These are phyloP conservation scores for Dendrophyllia cribrosa DNA, from an alignment of 64 coral and sea anemone species.

Conservation along the genomic window DNA sequence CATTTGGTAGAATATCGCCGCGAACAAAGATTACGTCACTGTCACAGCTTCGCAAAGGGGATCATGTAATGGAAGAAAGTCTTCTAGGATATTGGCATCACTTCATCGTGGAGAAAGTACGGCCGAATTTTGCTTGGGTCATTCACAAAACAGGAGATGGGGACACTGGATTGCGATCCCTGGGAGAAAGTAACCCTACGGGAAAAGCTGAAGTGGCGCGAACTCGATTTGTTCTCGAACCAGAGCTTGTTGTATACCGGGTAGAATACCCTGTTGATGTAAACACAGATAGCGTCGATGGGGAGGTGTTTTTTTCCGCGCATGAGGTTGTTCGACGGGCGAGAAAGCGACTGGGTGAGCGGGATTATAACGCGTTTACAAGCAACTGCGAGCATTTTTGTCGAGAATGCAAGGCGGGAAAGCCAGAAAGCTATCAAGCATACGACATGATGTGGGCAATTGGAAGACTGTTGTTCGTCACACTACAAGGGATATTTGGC, in stretches of 20 bases:
- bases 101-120: conserved; percentile 95
- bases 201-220: conserved; percentile 79
- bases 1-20: conserved; percentile 74
- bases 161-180: conserved; percentile 75
- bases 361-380: conserved; percentile 85
- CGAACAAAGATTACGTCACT: conserved; percentile 88
- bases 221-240: conserved; percentile 75
- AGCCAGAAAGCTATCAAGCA: conserved; percentile 83
- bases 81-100: conserved; percentile 92
- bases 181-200: conserved; percentile 69
- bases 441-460: conserved; percentile 75
- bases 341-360: conserved; percentile 82
- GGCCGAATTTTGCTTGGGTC: conserved; percentile 80
- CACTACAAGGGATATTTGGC: conserved; percentile 70
- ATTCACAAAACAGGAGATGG: conserved; percentile 91
- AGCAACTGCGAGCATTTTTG: conserved; percentile 98
- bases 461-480: conserved; percentile 59
- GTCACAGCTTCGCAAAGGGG: conserved; percentile 76
- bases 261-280: conserved; percentile 66
- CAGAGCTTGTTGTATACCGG: conserved; percentile 66
- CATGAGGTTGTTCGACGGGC: conserved; percentile 77
- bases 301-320: conserved; percentile 29
- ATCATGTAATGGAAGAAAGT: conserved; percentile 94
- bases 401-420: conserved; percentile 90
- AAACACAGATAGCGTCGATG: conserved; percentile 21